Percentiles rank a stretch among this genome's conserved stretches.
Conservation (phyloP, 2,888 invertebrate genomes). For the Clostera curtula region DNA sequence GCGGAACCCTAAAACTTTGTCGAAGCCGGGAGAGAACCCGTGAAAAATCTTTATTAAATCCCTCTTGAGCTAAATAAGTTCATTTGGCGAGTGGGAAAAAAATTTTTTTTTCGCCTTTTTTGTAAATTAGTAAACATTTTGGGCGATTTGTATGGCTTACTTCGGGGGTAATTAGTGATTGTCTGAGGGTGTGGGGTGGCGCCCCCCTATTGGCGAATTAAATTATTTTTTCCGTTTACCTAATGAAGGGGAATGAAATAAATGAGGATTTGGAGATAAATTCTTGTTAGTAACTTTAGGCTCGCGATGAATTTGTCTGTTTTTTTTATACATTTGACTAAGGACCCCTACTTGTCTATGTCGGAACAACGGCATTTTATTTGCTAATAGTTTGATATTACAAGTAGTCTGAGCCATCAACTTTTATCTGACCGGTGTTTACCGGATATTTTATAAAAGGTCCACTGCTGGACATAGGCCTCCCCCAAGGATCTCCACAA, state of each 20-base stretch:
- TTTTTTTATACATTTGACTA: conserved; percentile 16
- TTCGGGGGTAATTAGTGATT: conserved; percentile 60
- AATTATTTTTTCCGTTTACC: conserved; percentile 53
- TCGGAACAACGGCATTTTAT: no score
- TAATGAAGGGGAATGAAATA: conserved; percentile 52
- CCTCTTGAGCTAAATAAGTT: conserved; percentile 68
- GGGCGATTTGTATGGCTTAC: conserved; percentile 72
- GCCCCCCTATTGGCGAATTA: conserved; percentile 47
- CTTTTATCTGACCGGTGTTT: no score
- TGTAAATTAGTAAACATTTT: conserved; percentile 70
- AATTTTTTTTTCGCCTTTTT: conserved; percentile 41
- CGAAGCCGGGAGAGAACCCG: conserved; percentile 51
- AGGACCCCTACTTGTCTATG: background rate
- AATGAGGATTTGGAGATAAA: conserved; percentile 44
- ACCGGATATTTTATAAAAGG: no score
- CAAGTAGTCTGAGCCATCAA: no score
- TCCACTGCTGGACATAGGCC: no score
- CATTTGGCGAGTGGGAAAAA: conserved; percentile 55
- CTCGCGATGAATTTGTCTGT: conserved; percentile 22
- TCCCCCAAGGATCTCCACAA: no score
- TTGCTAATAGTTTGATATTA: no score
- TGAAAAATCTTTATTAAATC: conserved; percentile 75
- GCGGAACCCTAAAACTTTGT: conserved; percentile 46
- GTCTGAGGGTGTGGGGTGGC: conserved; percentile 41
- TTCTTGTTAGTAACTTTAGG: conserved; percentile 30